Conservation (phyloP, 2,888 invertebrate genomes). For the Acronicta psi region DNA sequence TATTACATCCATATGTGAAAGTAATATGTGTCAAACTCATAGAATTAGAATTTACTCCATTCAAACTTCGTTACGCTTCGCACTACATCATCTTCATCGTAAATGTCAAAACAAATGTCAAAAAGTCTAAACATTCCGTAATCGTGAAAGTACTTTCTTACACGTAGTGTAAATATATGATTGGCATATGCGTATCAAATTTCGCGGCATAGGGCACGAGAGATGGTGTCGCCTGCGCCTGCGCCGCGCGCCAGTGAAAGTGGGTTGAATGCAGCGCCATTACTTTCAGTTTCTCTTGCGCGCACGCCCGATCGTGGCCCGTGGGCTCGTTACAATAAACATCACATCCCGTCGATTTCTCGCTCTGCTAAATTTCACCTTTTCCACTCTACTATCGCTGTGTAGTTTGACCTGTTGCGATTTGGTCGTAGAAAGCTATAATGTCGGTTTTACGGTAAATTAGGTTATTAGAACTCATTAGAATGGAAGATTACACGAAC, state of each 20-base stretch:
- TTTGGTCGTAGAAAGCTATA: slow-evolving; percentile 78
- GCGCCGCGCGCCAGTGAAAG: slow-evolving; percentile 83
- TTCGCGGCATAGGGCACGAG: slow-evolving; percentile 58
- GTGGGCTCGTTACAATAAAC: slow-evolving; percentile 87
- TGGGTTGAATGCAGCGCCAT: slow-evolving; percentile 87
- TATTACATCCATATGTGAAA: too few relatives aligned
- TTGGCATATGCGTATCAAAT: slow-evolving; percentile 48
- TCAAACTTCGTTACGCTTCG: too few relatives aligned
- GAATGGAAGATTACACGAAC: slow-evolving; percentile 43
- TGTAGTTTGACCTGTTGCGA: slow-evolving; percentile 76
- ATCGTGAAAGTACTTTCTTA: slow-evolving; percentile 61
- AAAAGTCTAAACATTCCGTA: slow-evolving; percentile 53
- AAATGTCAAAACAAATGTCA: slow-evolving; percentile 45
- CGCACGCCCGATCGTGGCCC: slow-evolving; percentile 82
- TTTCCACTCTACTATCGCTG: slow-evolving; percentile 81
- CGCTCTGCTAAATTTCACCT: slow-evolving; percentile 88
- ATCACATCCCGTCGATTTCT: slow-evolving; percentile 88
- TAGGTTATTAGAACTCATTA: slow-evolving; percentile 60
- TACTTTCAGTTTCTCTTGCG: slow-evolving; percentile 88
- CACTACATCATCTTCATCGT: slow-evolving; percentile 29
- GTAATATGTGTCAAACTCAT: too few relatives aligned
- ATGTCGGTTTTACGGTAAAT: slow-evolving; percentile 53
- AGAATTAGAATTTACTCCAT: too few relatives aligned
- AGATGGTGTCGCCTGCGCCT: slow-evolving; percentile 58
- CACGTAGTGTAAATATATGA: slow-evolving; percentile 48